Evolutionary conservation across 2,113 vertebrate genomes (phyloP).

Genomic region (Leucoraja erinaceus): DNA sequence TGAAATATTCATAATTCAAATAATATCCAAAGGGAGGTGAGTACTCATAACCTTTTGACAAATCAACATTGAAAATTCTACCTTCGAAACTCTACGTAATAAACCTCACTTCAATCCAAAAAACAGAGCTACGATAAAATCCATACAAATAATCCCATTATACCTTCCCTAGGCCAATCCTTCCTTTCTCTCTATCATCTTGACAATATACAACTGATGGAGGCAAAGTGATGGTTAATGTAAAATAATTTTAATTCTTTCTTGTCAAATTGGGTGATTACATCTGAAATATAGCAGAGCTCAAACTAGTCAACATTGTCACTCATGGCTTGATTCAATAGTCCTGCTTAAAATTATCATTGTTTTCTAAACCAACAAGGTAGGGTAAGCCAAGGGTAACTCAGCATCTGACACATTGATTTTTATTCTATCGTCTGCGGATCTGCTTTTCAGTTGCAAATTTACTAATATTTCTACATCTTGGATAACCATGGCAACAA

Average conservation of each 20-base stretch:
- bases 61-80: background rate
- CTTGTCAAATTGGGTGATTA: slow-evolving; percentile 2
- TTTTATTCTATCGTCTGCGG: background rate
- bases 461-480: slow-evolving; percentile 32
- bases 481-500: slow-evolving; percentile 29
- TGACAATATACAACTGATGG: background rate
- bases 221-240: background rate
- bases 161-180: background rate
- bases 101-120: background rate
- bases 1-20: background rate
- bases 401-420: background rate
- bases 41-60: background rate
- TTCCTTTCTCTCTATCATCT: background rate
- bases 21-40: background rate
- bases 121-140: background rate
- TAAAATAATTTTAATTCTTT: background rate
- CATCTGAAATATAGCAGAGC: too few relatives aligned
- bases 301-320: background rate
- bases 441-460: slow-evolving; percentile 21
- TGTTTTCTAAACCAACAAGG: too few relatives aligned
- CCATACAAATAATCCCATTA: background rate
- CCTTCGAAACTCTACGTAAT: background rate
- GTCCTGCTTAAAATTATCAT: background rate
- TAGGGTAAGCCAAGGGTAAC: background rate
- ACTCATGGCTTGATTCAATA: background rate